Base-by-base conservation (phyloP, 2,888 invertebrate species). In the Campoletis raptor region DNA sequence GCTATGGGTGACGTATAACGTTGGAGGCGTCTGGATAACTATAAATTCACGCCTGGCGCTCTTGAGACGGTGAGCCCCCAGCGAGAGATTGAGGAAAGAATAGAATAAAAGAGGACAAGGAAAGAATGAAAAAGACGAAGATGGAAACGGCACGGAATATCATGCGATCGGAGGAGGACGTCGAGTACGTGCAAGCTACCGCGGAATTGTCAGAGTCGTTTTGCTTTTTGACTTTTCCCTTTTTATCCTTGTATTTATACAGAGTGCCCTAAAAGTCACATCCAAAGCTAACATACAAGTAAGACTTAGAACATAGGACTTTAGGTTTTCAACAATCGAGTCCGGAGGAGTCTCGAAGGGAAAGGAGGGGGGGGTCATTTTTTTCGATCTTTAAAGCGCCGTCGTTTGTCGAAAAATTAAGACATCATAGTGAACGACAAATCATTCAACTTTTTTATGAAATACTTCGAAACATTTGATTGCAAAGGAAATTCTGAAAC, bases 131-230 rank as follows among this genome's bases (percentile, higher is more conserved):
- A 77, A 57, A 82, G 66, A 52, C 64, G 83, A 83, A 87, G 85
- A 81, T 70, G 87, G 82, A 86, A 83, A 81, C 6, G 42, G 45
- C 76, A 57, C 42, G 80, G 73, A 81, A 86, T 83, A 73, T 86
- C 77, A 72, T 83, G 66, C 57, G 86, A 83, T 83, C 79, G 61
- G 52, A 42, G 21, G 70, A 67, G 40, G 84, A 88, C 85, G 76
- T 82, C 64, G 77, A 84, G 86, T 85, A 87, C 87, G 85, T 85
- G 85, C 80, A 37, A 80, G 83, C 70, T 64, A 73, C 81, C 83
- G 76, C 74, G 36, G 36, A 81, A 77, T 74, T 79, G 74, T 80
- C 74, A 48, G 61, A 42, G 67, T 76, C 81, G 74, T 83, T 84
- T 86, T 76, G 42, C 15, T 61, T 57, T 81, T 54, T 24, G n/a